phyloP scores from a whole-genome alignment of 2,888 invertebrate species.

The Petrolisthes cinctipes region DNA sequence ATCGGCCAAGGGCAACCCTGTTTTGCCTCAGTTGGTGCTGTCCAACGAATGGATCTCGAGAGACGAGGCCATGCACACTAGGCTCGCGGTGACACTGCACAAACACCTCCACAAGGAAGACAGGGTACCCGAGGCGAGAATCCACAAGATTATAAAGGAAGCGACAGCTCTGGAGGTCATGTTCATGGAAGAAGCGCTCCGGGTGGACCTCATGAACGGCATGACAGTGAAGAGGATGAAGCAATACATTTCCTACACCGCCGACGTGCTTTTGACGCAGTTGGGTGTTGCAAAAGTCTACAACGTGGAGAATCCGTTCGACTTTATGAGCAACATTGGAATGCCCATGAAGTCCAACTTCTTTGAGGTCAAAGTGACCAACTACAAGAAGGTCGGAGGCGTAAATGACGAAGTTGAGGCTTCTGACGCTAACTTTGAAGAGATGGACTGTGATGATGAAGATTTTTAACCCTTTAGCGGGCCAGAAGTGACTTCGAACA shows the following conservation, averaged over 20 bases:
- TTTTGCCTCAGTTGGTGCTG: conserved; percentile 65
- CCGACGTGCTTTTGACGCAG: conserved; percentile 52
- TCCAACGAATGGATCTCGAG: conserved; percentile 65
- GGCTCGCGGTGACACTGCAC: conserved; percentile 69
- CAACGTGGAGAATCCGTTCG: conserved; percentile 73
- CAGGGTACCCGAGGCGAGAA: too few relatives aligned
- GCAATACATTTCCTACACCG: conserved; percentile 64
- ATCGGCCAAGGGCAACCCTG: conserved; percentile 27
- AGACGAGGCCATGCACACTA: conserved; percentile 69
- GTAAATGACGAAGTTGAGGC: too few relatives aligned
- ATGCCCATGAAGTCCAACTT: too few relatives aligned
- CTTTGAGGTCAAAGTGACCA: too few relatives aligned
- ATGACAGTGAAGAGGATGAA: conserved; percentile 61
- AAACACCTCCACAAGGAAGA: conserved; percentile 69
- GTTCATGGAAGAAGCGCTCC: conserved; percentile 61
- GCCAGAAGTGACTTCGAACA: too few relatives aligned
- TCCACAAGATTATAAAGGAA: conserved; percentile 71
- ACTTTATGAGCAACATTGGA: conserved; percentile 74
- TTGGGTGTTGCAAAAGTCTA: conserved; percentile 68
- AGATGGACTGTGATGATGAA: too few relatives aligned
- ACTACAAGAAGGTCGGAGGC: too few relatives aligned
- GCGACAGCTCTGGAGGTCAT: conserved; percentile 71
- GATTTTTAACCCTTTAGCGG: too few relatives aligned
- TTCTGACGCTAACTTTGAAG: too few relatives aligned
- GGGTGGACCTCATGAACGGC: conserved; percentile 52